A percentile compares a stretch with the other conserved stretches of the same genome.
Conservation (phyloP, 2,113 vertebrate species). For the Saccopteryx leptura region DNA sequence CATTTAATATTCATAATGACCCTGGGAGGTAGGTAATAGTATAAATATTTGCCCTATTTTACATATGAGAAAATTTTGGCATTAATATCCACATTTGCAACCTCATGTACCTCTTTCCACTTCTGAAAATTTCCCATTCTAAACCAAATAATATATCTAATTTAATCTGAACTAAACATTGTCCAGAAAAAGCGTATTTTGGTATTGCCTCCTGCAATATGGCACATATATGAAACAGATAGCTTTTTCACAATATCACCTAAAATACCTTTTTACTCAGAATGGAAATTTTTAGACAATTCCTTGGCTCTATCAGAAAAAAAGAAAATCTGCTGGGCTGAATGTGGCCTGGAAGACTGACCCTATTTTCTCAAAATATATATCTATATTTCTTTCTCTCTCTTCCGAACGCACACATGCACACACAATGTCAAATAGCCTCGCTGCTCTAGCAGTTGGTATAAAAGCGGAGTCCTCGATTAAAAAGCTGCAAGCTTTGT, state of each 20-base stretch:
- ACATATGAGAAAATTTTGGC: neutral
- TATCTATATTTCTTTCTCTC: neutral
- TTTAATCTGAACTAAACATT: slow-evolving; percentile 4
- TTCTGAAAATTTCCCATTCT: slow-evolving; percentile 14
- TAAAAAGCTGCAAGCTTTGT: slow-evolving; percentile 32
- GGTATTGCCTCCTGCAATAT: neutral
- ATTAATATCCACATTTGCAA: slow-evolving; percentile 22
- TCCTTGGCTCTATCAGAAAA: neutral
- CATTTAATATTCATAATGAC: slow-evolving; percentile 17
- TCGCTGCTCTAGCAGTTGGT: slow-evolving; percentile 21
- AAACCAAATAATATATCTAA: neutral
- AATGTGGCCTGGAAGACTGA: slow-evolving; percentile 31
- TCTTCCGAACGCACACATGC: neutral
- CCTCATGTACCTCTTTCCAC: neutral
- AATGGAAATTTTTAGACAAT: slow-evolving; percentile 46
- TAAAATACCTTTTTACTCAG: neutral
- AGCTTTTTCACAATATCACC: neutral
- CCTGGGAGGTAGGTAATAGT: neutral
- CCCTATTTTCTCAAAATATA: slow-evolving; percentile 70
- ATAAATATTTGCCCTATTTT: neutral
- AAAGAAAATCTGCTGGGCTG: neutral
- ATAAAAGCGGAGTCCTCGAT: slow-evolving; percentile 47
- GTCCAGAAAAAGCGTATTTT: neutral
- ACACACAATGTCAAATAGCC: slow-evolving; percentile 39
- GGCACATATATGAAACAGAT: neutral